Evolutionary conservation across 2,888 invertebrate genomes (phyloP), one percentile per base, ranked within the genome.

Genomic region (Adelognathus sp.): DNA sequence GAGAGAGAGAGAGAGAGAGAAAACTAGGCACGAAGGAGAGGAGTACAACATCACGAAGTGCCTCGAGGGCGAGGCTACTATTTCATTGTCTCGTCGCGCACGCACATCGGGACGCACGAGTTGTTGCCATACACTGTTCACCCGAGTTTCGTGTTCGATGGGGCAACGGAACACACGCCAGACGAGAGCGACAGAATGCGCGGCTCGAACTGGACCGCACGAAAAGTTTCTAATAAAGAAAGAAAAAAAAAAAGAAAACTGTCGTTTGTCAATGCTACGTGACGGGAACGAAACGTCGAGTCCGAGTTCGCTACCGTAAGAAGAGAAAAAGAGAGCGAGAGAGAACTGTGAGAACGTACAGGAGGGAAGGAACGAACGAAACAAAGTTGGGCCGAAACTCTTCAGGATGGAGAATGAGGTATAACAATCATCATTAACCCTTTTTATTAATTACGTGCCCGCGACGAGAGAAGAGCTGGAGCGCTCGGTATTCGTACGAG

Each of bases 231-330:
- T 81, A 80, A 82, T 82, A 79, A 81, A 76, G 79, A 79, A 79
- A 79, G 75, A 75, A 75, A 75, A 76, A 70, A 33, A 61, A 52
- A 70, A 46, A 77, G 75, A 81, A 72, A 82, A 82, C 58, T 74
- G 81, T 56, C 82, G 74, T 82, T 82, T 82, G 82, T 82, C 82
- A 81, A 76, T 79, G 71, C 50, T 82, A 81, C 79, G 81, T 81
- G 82, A 74, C 79, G 79, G 76, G 76, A n/a, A n/a, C n/a, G 66
- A 54, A 66, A 56, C 61, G 70, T 72, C 66, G 56, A 24, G 41
- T 39, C 61, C 14, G 33, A 44, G 24, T 21, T 21, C 5, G 46
- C 21, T 44, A 69, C 44, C 36, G 61, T n/a, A n/a, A n/a, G n/a
- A n/a, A n/a, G n/a, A 52, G 18, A 52, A 33, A 16, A 24, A 18